Percentiles rank a stretch among this genome's conserved stretches.
Evolutionary conservation across 2,113 vertebrate species (phyloP).

Genomic region (Lucifuga dentata): DNA sequence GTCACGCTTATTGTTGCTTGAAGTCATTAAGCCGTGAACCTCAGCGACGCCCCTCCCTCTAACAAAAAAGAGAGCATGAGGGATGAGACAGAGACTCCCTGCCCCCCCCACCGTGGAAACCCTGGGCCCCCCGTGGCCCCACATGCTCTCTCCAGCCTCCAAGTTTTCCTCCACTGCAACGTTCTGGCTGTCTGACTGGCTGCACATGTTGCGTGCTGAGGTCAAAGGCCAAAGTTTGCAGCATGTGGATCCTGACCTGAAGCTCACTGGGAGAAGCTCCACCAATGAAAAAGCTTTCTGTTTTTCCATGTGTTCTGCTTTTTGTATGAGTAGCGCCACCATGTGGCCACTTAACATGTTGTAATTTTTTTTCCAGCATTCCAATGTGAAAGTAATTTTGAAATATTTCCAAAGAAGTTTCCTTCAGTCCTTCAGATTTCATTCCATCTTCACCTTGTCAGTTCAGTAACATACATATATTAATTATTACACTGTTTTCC

Average conservation of each 20-base stretch:
- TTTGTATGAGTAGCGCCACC: no score
- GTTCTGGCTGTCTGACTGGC: slow-evolving; percentile 16
- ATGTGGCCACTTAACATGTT: no score
- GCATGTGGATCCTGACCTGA: slow-evolving; percentile 16
- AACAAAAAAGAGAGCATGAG: slow-evolving; percentile 20
- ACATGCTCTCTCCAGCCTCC: no score
- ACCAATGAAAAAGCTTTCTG: neutral
- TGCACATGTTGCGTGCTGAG: slow-evolving; percentile 10
- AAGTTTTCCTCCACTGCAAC: slow-evolving; percentile 15
- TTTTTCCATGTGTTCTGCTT: no score
- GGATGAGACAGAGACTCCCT: slow-evolving; percentile 12
- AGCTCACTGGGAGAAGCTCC: neutral
- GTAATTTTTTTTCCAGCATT: no score
- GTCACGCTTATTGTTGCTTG: slow-evolving; percentile 24
- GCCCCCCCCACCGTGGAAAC: slow-evolving; percentile 39
- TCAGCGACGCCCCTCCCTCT: slow-evolving; percentile 46
- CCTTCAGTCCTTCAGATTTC: no score
- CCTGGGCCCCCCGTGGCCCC: slow-evolving; percentile 37
- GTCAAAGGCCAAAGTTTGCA: slow-evolving; percentile 41
- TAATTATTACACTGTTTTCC: no score
- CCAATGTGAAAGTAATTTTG: no score
- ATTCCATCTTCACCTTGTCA: no score
- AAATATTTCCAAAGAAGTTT: no score
- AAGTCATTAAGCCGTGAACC: slow-evolving; percentile 51
- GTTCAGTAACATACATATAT: no score